phyloP scores from a whole-genome alignment of 2,888 invertebrate species.

The Aphidoletes aphidimyza region DNA sequence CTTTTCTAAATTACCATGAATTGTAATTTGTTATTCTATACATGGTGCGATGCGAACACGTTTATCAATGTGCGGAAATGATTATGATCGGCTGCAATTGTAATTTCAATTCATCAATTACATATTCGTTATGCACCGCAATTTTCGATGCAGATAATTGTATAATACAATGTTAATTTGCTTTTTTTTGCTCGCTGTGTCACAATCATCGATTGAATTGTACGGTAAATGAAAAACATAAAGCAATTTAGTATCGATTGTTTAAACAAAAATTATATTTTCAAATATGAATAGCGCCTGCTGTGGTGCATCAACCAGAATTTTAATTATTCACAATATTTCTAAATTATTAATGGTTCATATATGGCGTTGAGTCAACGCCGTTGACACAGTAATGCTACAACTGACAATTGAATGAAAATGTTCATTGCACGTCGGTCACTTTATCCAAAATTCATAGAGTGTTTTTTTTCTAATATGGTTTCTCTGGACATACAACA shows the following conservation, averaged over 20 bases:
- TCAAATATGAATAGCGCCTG: not conserved
- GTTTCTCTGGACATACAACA: too few relatives aligned
- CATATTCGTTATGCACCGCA: not conserved
- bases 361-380: not conserved
- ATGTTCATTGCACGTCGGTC: too few relatives aligned
- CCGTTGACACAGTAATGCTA: not conserved
- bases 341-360: not conserved
- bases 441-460: not conserved
- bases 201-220: too few relatives aligned
- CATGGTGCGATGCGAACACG: not conserved
- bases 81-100: not conserved
- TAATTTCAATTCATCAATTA: not conserved
- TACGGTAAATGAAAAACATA: not conserved
- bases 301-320: not conserved
- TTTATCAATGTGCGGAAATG: not conserved
- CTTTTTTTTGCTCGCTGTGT: too few relatives aligned
- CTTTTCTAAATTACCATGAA: not conserved
- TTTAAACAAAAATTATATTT: too few relatives aligned
- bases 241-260: too few relatives aligned
- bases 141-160: not conserved
- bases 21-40: not conserved
- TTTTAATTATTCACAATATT: not conserved
- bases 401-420: too few relatives aligned
- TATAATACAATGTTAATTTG: too few relatives aligned
- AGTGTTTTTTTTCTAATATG: not conserved